phyloP scores from a whole-genome alignment of 2,797 vertebrate species.

The Iguana delicatissima region DNA sequence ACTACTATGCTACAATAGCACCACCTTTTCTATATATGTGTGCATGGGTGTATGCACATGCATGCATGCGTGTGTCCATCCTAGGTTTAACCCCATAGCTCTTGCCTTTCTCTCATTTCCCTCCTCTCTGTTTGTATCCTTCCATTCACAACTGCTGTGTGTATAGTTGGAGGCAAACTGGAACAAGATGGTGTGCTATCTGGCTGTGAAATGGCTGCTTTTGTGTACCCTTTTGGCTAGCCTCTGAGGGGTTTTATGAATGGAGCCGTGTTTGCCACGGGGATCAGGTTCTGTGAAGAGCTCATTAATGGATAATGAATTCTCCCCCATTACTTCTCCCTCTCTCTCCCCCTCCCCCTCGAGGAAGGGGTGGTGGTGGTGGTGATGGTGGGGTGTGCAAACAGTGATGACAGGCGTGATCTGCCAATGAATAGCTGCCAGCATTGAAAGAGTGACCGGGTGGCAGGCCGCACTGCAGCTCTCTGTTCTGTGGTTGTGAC shows the following conservation, averaged over 20 bases:
- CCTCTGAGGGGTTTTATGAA: constrained; percentile 41
- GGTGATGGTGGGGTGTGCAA: constrained; percentile 36
- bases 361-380: constrained; percentile 79
- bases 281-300: constrained; percentile 48
- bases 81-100: background rate
- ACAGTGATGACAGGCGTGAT: constrained; percentile 38
- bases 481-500: constrained; percentile 61
- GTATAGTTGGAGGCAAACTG: constrained; percentile 9
- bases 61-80: too few relatives aligned
- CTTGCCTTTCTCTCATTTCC: background rate
- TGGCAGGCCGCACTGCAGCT: constrained; percentile 33
- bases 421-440: constrained; percentile 56
- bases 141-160: constrained; percentile 21
- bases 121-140: background rate
- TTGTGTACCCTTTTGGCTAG: constrained; percentile 29
- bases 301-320: constrained; percentile 66
- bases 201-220: constrained; percentile 22
- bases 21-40: background rate
- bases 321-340: background rate
- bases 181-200: constrained; percentile 12
- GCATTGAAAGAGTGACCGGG: constrained; percentile 64
- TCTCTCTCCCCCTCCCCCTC: background rate
- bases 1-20: background rate
- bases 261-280: constrained; percentile 43
- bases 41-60: too few relatives aligned